A percentile compares a stretch with the other conserved stretches of the same genome.
Evolutionary conservation across 2,797 vertebrate genomes (phyloP).

Genomic region (Thalassophryne amazonica): DNA sequence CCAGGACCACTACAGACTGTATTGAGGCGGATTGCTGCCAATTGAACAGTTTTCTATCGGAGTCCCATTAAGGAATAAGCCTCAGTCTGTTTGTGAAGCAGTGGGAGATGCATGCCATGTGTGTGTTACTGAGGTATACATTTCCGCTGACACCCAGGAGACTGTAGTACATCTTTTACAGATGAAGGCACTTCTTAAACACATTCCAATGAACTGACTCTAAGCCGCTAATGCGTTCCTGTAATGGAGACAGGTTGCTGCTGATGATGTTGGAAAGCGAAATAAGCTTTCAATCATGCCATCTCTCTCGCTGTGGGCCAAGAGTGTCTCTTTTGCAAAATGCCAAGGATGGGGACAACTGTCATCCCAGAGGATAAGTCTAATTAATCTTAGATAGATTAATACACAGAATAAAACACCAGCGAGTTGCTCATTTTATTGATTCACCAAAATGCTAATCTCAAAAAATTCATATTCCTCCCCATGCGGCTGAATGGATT

Average conservation of each 20-base stretch:
- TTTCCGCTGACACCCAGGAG: conserved; percentile 30
- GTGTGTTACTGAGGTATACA: not conserved
- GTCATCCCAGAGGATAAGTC: conserved; percentile 8
- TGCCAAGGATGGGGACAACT: not conserved
- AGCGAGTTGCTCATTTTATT: conserved; percentile 32
- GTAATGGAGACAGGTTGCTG: conserved; percentile 44
- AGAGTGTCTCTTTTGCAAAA: conserved; percentile 6
- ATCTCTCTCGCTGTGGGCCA: conserved; percentile 14
- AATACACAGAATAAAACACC: conserved; percentile 26
- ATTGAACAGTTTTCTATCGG: conserved; percentile 61
- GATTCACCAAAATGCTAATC: conserved; percentile 40
- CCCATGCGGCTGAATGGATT: conserved; percentile 24
- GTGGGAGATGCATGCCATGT: conserved; percentile 10
- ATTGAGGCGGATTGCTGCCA: conserved; percentile 42
- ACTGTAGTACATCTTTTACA: conserved; percentile 49
- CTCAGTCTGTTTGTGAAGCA: conserved; percentile 48
- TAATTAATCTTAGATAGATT: conserved; percentile 30
- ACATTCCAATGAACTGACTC: conserved; percentile 49
- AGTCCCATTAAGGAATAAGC: conserved; percentile 59
- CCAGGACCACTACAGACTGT: conserved; percentile 53
- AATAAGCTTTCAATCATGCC: conserved; percentile 36
- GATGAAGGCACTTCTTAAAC: conserved; percentile 48
- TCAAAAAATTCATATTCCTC: conserved; percentile 32
- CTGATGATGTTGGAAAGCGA: conserved; percentile 35
- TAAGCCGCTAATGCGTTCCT: conserved; percentile 42